phyloP scores from a whole-genome alignment of 2,888 invertebrate species.

The Lymantria monacha region DNA sequence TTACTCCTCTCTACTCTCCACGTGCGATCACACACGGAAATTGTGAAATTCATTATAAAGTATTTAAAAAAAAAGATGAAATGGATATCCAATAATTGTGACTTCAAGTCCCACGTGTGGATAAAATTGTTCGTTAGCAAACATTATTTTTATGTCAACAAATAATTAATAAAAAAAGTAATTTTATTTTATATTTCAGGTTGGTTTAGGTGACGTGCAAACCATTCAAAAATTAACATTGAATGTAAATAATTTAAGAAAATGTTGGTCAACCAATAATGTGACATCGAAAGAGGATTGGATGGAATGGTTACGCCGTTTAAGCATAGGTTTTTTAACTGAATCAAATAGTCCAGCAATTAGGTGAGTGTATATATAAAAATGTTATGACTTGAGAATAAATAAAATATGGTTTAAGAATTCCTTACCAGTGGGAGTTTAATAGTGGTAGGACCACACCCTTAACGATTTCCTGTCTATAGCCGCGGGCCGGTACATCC shows the following conservation, averaged over 20 bases:
- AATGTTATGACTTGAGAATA: background rate
- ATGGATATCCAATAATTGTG: too few species aligned
- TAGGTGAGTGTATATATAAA: slow-evolving; percentile 55
- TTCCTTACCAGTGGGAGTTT: background rate
- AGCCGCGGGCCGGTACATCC: too few species aligned
- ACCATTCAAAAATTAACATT: slow-evolving; percentile 90
- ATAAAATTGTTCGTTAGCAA: too few species aligned
- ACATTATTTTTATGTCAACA: too few species aligned
- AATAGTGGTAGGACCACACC: too few species aligned
- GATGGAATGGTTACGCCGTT: slow-evolving; percentile 96
- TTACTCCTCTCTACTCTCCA: too few species aligned
- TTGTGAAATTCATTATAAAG: too few species aligned
- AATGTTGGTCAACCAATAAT: slow-evolving; percentile 93
- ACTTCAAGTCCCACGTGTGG: too few species aligned
- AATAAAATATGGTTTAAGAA: background rate
- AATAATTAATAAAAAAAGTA: too few species aligned
- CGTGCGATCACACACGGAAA: too few species aligned
- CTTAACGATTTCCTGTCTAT: too few species aligned
- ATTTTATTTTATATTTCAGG: slow-evolving; percentile 40
- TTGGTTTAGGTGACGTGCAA: slow-evolving; percentile 70
- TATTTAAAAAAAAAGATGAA: too few species aligned
- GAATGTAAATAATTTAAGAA: slow-evolving; percentile 90
- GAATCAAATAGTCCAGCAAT: slow-evolving; percentile 98
- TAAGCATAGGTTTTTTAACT: slow-evolving; percentile 95
- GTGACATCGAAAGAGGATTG: slow-evolving; percentile 98